These are phyloP conservation scores for Megaleporinus macrocephalus DNA, from an alignment of 2,113 vertebrate genomes.

Conservation along the genomic window DNA sequence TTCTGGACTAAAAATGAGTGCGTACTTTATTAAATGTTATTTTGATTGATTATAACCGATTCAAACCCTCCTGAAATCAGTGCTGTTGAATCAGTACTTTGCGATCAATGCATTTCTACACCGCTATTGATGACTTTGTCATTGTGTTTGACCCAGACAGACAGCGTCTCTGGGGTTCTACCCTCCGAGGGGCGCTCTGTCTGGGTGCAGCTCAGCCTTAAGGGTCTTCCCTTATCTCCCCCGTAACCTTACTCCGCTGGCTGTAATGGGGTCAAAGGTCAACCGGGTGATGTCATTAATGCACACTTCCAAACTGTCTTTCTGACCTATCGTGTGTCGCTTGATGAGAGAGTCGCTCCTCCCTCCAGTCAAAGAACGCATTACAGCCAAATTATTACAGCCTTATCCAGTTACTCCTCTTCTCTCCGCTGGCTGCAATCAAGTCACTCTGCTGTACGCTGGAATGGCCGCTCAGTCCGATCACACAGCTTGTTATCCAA, in stretches of 20 bases:
- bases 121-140: background rate
- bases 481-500: constrained; percentile 25
- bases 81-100: background rate
- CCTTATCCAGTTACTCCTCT: constrained; percentile 10
- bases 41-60: background rate
- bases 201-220: background rate
- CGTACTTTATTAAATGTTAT: background rate
- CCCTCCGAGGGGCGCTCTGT: background rate
- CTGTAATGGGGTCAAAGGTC: constrained; percentile 53
- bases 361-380: constrained; percentile 13
- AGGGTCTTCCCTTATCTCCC: background rate
- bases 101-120: background rate
- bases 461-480: constrained; percentile 30
- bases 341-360: background rate
- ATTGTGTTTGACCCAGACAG: background rate
- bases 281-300: constrained; percentile 55
- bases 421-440: background rate
- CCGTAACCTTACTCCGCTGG: constrained; percentile 46
- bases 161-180: background rate
- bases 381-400: constrained; percentile 12
- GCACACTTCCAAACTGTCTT: constrained; percentile 46
- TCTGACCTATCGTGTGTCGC: constrained; percentile 50
- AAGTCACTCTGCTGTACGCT: constrained; percentile 15
- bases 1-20: background rate
- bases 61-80: background rate